A percentile compares a stretch with the other conserved stretches of the same genome.
Evolutionary conservation across 2,797 vertebrate genomes (phyloP).

Genomic region (Acanthis flammea): DNA sequence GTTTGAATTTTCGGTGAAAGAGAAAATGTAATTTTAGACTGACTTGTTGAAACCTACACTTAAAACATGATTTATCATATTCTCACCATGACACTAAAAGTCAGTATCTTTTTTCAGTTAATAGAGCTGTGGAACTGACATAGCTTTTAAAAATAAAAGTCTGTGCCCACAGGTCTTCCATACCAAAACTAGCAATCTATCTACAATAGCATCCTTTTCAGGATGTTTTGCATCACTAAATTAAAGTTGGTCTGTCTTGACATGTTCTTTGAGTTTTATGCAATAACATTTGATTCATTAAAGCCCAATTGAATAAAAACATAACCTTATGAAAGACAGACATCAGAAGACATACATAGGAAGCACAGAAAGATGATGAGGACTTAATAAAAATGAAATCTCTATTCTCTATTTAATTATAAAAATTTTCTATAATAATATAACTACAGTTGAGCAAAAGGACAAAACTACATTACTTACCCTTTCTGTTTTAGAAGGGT

Average conservation of each 20-base stretch:
- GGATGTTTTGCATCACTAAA: background rate
- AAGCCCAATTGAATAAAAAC: background rate
- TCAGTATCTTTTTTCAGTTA: background rate
- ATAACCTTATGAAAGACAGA: background rate
- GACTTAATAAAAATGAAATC: background rate
- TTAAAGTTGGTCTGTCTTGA: background rate
- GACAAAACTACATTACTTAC: background rate
- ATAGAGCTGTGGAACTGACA: background rate
- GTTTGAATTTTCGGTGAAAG: background rate
- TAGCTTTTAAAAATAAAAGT: background rate
- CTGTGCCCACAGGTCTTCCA: background rate
- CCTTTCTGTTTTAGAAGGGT: background rate
- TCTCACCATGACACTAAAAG: background rate
- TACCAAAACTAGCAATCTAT: background rate
- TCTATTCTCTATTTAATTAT: background rate
- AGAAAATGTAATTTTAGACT: background rate
- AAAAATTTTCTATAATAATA: background rate
- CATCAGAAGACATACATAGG: background rate
- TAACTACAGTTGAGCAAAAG: background rate
- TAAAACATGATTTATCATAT: background rate
- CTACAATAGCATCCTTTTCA: background rate
- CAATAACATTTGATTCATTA: background rate
- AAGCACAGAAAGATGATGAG: background rate
- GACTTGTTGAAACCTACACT: background rate
- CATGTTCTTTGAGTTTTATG: background rate